Base-by-base conservation (phyloP, 2,113 vertebrate genomes). In the Gnathonemus echidnorhynchus region DNA sequence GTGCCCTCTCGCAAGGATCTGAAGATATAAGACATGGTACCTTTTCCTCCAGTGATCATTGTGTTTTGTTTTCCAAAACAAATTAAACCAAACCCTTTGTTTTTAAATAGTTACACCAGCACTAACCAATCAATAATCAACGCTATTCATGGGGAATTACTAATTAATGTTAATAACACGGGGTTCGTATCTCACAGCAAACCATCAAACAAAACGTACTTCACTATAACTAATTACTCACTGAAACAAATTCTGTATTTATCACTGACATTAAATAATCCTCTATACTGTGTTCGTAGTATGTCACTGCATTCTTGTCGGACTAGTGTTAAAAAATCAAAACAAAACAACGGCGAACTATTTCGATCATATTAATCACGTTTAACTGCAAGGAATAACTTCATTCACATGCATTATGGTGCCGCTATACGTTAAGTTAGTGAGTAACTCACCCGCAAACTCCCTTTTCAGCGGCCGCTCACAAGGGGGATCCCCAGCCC, bases 381-480 rank as follows among this genome's bases (percentile, higher is more conserved):
- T 42, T 48, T 5, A n/a, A 85, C 19, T 48, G 83, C 39, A 45
- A 46, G 17, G 2, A 85, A 85, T 21, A 85, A n/a, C 21, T 10
- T 46, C 15, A 48, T 48, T 48, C 83, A 48, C 17, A 45, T 46
- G 39, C 3, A 48, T 42, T 24, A 85, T 0, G n/a, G 45, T 85
- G 83, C 13, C 21, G 80, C 21, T 48, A 21, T 9, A 46, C 8
- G 35, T 48, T 19, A 87, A 31, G n/a, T 15, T 17, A 15, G n/a
- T 35, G 31, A 87, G 2, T 50, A 17, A 90, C 90, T 70, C 45
- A 90, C 90, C 50, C 10, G 77, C 31, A 49, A 66, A 88, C 46
- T 89, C 84, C n/a, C 31, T 87, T 50, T 89, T 89, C 56, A 31
- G 39, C 6, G 66, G 11, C 0, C 45, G 39, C 17, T 86, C 50